Evolutionary conservation across 1,140 invertebrate genomes (phyloP).

Genomic region (Oppia nitens): DNA sequence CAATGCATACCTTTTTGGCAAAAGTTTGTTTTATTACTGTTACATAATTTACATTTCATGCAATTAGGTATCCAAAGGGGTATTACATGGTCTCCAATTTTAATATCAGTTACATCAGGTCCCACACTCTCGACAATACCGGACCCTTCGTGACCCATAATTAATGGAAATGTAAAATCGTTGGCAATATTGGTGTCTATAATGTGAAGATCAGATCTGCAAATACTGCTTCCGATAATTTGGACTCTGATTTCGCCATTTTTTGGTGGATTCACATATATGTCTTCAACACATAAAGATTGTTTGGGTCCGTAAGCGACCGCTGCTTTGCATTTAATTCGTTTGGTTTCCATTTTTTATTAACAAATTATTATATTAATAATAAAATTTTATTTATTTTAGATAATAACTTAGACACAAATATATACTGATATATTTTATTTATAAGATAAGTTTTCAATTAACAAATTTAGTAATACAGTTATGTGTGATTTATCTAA

Average conservation of each 20-base stretch:
- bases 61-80: conserved; percentile 91
- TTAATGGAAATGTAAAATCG: not conserved
- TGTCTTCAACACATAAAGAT: conserved; percentile 64
- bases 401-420: no score
- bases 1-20: conserved; percentile 34
- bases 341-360: no score
- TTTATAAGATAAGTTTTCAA: no score
- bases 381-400: no score
- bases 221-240: conserved; percentile 18
- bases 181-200: not conserved
- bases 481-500: no score
- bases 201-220: conserved; percentile 17
- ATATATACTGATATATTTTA: no score
- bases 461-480: no score
- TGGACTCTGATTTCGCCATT: conserved; percentile 28
- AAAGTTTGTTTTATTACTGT: conserved; percentile 82
- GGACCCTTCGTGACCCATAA: not conserved
- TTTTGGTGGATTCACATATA: conserved; percentile 7
- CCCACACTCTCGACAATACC: conserved; percentile 59
- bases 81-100: conserved; percentile 81
- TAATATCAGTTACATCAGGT: conserved; percentile 65
- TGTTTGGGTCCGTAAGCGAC: conserved; percentile 79
- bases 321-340: conserved; percentile 84
- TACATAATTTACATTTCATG: conserved; percentile 84
- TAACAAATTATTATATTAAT: no score